A percentile compares a stretch with the other conserved stretches of the same genome.
phyloP scores from a whole-genome alignment of 2,113 vertebrate genomes.

The Dunckerocampus dactyliophorus region DNA sequence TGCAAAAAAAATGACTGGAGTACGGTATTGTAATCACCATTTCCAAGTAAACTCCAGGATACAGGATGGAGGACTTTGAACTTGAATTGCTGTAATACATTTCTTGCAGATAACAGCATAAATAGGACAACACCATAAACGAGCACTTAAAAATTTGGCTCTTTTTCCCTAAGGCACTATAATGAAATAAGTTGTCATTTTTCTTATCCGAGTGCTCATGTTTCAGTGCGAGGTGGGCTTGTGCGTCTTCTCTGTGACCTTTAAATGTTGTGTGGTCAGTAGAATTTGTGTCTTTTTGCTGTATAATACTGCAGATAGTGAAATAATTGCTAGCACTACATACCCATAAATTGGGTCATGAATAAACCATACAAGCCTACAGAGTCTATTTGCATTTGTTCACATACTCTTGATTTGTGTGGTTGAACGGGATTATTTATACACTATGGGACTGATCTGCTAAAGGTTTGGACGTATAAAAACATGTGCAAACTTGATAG shows the following conservation, averaged over 20 bases:
- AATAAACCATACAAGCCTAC: neutral
- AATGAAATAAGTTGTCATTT: neutral
- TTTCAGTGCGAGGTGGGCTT: neutral
- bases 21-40: slow-evolving; percentile 23
- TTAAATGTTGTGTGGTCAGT: neutral
- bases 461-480: no score
- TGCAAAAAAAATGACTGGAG: slow-evolving; percentile 34
- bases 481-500: no score
- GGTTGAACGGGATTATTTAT: neutral
- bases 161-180: neutral
- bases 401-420: no score
- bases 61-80: slow-evolving; percentile 19
- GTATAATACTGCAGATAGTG: no score
- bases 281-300: no score
- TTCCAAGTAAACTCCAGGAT: slow-evolving; percentile 25
- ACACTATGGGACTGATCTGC: no score
- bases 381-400: no score
- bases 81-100: slow-evolving; percentile 15
- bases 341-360: no score
- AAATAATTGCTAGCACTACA: no score
- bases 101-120: neutral
- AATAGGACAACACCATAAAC: slow-evolving; percentile 1
- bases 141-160: neutral
- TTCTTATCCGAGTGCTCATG: neutral
- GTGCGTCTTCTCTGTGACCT: no score